Conservation (phyloP, 2,113 vertebrate genomes). For the Odontesthes bonariensis region DNA sequence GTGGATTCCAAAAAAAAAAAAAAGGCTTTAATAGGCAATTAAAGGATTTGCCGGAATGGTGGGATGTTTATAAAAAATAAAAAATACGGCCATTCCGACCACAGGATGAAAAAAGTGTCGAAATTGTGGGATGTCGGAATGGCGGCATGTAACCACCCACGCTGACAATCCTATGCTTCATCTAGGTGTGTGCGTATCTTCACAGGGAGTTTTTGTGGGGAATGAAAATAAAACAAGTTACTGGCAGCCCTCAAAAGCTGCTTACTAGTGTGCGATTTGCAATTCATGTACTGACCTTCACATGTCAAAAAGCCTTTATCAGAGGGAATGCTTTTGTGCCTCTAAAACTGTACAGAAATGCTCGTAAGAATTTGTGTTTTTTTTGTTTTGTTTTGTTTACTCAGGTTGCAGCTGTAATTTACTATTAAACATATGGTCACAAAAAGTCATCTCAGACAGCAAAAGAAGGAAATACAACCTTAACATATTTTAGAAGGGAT, state of each 20-base stretch:
- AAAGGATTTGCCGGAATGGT: too few species aligned
- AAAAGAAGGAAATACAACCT: too few species aligned
- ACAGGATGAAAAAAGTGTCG: too few species aligned
- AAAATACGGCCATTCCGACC: too few species aligned
- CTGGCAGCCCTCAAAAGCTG: constrained; percentile 42
- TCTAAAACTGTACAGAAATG: not conserved
- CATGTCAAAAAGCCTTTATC: constrained; percentile 40
- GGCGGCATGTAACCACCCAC: not conserved
- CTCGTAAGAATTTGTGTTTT: not conserved
- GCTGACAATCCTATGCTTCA: constrained; percentile 35
- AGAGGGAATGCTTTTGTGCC: constrained; percentile 30
- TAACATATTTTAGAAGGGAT: too few species aligned
- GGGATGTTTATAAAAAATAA: too few species aligned
- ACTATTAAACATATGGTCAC: constrained; percentile 11
- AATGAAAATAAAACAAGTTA: constrained; percentile 54
- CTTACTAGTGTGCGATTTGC: constrained; percentile 48
- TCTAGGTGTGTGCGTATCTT: constrained; percentile 19
- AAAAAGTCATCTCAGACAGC: too few species aligned
- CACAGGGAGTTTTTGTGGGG: not conserved
- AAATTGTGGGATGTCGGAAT: too few species aligned
- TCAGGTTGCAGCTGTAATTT: constrained; percentile 23
- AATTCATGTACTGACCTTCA: constrained; percentile 61
- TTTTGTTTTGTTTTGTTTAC: not conserved
- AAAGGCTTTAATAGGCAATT: too few species aligned
- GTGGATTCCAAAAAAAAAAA: too few species aligned